Evolutionary conservation across 2,888 invertebrate species (phyloP).

Genomic region (Dolichopus griseipennis): DNA sequence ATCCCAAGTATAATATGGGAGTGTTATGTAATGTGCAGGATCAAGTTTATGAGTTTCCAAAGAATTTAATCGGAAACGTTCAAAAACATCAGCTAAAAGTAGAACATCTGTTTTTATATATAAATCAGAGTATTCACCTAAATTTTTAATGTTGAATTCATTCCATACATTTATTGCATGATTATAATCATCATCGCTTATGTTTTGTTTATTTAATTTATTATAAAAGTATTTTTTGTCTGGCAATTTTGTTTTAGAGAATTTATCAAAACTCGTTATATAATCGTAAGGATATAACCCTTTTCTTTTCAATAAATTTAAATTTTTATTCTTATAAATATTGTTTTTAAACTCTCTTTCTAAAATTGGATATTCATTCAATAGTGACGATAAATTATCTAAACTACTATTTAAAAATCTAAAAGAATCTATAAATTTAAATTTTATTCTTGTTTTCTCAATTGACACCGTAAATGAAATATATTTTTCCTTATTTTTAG

Average conservation of each 20-base stretch:
- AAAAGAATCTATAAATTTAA: constrained; percentile 19
- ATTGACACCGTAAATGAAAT: neutral
- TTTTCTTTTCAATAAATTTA: constrained; percentile 25
- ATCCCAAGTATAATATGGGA: constrained; percentile 12
- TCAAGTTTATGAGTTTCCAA: constrained; percentile 11
- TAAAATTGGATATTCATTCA: neutral
- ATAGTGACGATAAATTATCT: constrained; percentile 10
- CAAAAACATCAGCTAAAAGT: constrained; percentile 28
- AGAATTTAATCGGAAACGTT: constrained; percentile 11
- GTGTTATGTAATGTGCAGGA: constrained; percentile 13
- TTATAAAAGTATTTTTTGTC: constrained; percentile 24
- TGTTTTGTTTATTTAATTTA: constrained; percentile 18
- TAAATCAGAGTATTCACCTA: constrained; percentile 28
- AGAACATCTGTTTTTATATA: constrained; percentile 35
- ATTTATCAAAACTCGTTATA: constrained; percentile 21
- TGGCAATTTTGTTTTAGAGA: constrained; percentile 23
- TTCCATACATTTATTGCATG: constrained; percentile 27
- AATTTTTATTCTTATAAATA: constrained; percentile 8
- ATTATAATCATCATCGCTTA: constrained; percentile 22
- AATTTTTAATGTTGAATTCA: constrained; percentile 23
- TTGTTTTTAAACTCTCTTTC: neutral
- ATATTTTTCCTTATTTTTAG: neutral
- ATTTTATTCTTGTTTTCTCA: neutral
- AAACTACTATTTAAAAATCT: constrained; percentile 15
- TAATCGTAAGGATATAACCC: constrained; percentile 34